Percentiles rank a stretch among this genome's conserved stretches.
Conservation (phyloP, 2,888 invertebrate species). For the Sesia bembeciformis region DNA sequence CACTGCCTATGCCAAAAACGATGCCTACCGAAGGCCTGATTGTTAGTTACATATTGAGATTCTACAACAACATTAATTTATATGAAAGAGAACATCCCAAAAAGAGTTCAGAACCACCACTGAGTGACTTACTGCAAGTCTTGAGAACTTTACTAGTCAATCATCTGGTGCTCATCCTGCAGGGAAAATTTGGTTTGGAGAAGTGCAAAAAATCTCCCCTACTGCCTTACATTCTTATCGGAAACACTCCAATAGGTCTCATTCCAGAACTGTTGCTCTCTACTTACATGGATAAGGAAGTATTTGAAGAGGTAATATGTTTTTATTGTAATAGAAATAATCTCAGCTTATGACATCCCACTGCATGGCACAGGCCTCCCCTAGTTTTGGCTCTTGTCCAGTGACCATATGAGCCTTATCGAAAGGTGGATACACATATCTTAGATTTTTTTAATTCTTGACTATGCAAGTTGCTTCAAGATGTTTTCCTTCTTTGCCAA, state of each 20-base stretch:
- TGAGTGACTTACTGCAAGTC: conserved; percentile 78
- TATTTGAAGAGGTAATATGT: conserved; percentile 65
- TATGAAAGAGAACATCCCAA: conserved; percentile 86
- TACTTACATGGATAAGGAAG: conserved; percentile 74
- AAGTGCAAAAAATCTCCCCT: conserved; percentile 76
- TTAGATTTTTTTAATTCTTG: no score
- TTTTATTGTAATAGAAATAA: neutral
- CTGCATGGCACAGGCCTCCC: no score
- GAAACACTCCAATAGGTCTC: conserved; percentile 83
- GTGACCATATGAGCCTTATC: no score
- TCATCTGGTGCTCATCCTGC: conserved; percentile 73
- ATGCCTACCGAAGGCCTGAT: conserved; percentile 56
- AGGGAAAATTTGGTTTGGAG: conserved; percentile 71
- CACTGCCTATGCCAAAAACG: conserved; percentile 53
- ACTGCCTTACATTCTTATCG: conserved; percentile 79
- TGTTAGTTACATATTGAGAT: conserved; percentile 60
- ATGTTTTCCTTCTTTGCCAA: no score
- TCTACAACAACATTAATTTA: conserved; percentile 80
- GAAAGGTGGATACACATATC: no score
- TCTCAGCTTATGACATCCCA: no score
- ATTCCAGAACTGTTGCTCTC: conserved; percentile 79
- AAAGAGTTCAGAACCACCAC: conserved; percentile 81
- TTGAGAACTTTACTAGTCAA: conserved; percentile 70
- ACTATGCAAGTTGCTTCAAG: no score
- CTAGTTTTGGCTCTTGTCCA: no score